Evolutionary conservation across 2,113 vertebrate genomes (phyloP), one percentile per base, ranked within the genome.

Genomic region (Micronycteris hirsuta): DNA sequence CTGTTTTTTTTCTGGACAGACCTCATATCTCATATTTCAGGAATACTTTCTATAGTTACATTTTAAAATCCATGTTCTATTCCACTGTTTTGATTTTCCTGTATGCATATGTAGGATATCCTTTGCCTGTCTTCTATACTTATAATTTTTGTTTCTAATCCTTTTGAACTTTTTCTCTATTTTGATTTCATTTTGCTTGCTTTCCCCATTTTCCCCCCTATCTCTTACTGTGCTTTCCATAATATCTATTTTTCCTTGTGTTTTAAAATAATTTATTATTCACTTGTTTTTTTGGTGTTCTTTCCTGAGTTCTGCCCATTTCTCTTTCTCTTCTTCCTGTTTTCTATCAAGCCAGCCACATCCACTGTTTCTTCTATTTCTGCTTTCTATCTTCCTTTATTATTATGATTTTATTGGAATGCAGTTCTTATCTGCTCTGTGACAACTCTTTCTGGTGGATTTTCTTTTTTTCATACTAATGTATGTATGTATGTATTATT

Each of bases 131-230:
- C 38, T 47, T 80, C 38, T 65, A 1, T 47, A 38, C 26, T 43
- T 52, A 13, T 70, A 36, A 43, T 68, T 86, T 86, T 82, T 76
- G 16, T 77, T n/a, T 89, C n/a, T 36, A 52, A 43, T 70, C 36
- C 9, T 80, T 52, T 70, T 33, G 14, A 45, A 38, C 33, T 17
- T 33, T 88, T 45, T 88, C 38, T 88, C 43, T 78, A 26, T 68
- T 88, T 95, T 81, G 68, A 10, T 86, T 93, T 70, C 45, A 77
- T 52, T 83, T 95, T 93, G n/a, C 31, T 70, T 70, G 41, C 28
- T 20, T 68, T 93, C 15, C 49, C n/a, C 58, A 43, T 31, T 70
- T 76, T 31, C 56, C 36, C n/a, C 33, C 38, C 38, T 56, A 2
- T 20, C 38, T 47, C 14, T 92, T 74, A 33, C 17, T 41, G 7